Evolutionary conservation across 2,113 vertebrate species (phyloP), one percentile per base, ranked within the genome.

Genomic region (Sterna hirundo): DNA sequence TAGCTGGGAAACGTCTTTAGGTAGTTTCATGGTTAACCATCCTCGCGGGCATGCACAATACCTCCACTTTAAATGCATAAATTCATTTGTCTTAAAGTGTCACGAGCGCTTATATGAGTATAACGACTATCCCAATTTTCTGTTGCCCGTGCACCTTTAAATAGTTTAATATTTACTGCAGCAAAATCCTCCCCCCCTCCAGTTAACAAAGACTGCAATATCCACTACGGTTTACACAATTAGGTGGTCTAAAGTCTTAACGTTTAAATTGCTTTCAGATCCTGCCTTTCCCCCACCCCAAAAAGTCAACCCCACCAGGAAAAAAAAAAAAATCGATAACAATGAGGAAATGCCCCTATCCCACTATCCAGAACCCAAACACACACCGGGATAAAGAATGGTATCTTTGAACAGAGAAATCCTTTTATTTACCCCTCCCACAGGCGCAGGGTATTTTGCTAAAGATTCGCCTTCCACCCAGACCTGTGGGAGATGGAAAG

Each of bases 41-140:
- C 46, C 19, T 60, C 2, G 0, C 0, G 1, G 51, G 55, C 40
- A 38, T 0, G 1, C 32, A 69, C 61, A 69, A 23, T 38, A 47
- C 34, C 52, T 46, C 30, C 19, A 34, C 78, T 86, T 57, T n/a
- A 72, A 78, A 77, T 30, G 38, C 29, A n/a, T 46, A 57, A 2
- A 47, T 57, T 18, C 74, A 23, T 83, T 82, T 78, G 65, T 74
- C 40, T 57, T 69, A 27, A 78, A 32, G 51, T 25, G 36, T 36
- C 29, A 27, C 4, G 15, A 42, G 36, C 19, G 38, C 15, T 66
- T 57, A 9, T 60, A 26, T 30, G 62, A 60, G 58, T 38, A 77
- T 49, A 32, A 44, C 5, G 32, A 54, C 61, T 46, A 62, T 52
- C 11, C 11, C 34, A 51, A 5, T 69, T 83, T 74, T 64, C 44